These are phyloP conservation scores for Leontopithecus rosalia DNA, from an alignment of 2,797 vertebrate genomes.

Conservation along the genomic window DNA sequence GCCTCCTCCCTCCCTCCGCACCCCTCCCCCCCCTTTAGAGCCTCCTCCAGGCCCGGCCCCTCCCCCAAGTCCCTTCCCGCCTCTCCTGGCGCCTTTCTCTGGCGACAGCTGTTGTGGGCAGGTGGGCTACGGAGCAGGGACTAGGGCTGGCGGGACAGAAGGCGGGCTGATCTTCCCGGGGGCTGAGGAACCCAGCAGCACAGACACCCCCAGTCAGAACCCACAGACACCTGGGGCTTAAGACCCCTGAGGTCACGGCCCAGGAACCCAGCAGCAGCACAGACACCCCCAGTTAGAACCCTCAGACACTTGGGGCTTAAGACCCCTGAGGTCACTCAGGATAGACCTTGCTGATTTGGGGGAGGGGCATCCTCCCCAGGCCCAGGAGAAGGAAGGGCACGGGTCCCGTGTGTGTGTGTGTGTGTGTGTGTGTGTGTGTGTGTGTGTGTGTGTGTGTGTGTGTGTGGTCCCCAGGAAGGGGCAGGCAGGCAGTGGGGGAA, in stretches of 20 bases:
- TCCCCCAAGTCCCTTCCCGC: neutral
- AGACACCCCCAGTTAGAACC: fast-evolving
- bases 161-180: neutral
- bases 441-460: no score
- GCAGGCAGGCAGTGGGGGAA: neutral
- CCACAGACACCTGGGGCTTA: no score
- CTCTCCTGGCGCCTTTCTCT: neutral
- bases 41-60: neutral
- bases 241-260: neutral
- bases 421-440: no score
- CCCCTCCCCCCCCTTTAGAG: neutral
- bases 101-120: constrained; percentile 36
- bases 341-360: neutral
- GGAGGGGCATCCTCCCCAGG: neutral
- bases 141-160: neutral
- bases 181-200: neutral
- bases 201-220: fast-evolving
- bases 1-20: fast-evolving
- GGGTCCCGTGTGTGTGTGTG: no score
- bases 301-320: neutral
- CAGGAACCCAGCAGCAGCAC: neutral
- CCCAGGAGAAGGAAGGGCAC: neutral
- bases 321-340: neutral
- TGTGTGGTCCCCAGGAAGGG: neutral
- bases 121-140: neutral